These are phyloP conservation scores for Anorthoa munda DNA, from an alignment of 2,888 invertebrate genomes.

Conservation along the genomic window DNA sequence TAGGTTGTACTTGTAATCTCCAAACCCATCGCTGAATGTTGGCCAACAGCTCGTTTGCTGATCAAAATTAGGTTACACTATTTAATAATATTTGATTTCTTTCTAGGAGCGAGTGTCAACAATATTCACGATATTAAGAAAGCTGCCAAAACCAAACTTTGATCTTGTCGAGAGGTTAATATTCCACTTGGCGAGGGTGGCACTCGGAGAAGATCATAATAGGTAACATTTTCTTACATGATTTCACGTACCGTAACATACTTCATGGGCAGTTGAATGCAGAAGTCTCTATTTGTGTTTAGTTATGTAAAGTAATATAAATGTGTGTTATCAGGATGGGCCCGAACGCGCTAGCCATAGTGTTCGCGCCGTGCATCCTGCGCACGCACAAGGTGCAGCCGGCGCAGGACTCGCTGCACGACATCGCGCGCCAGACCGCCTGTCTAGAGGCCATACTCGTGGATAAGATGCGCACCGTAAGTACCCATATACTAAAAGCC, in stretches of 20 bases:
- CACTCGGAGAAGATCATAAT: slow-evolving; percentile 96
- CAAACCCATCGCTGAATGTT: no score
- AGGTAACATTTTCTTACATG: slow-evolving; percentile 73
- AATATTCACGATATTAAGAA: slow-evolving; percentile 96
- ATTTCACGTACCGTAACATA: background rate
- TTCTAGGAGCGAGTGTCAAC: slow-evolving; percentile 94
- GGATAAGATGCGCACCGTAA: slow-evolving; percentile 93
- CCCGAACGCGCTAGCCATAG: slow-evolving; percentile 97
- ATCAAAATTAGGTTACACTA: background rate
- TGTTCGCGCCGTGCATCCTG: slow-evolving; percentile 98
- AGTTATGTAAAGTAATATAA: no score
- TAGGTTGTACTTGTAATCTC: no score
- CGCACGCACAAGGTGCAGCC: slow-evolving; percentile 96
- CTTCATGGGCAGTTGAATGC: no score
- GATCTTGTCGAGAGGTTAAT: slow-evolving; percentile 97
- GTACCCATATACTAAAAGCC: slow-evolving; percentile 17
- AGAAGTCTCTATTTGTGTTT: no score
- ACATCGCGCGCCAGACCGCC: slow-evolving; percentile 97
- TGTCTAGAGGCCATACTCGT: slow-evolving; percentile 97
- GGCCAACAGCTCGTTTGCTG: no score
- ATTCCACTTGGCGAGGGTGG: slow-evolving; percentile 97
- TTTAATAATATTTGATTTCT: slow-evolving; percentile 20
- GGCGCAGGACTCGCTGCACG: slow-evolving; percentile 97
- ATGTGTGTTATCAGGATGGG: slow-evolving; percentile 93
- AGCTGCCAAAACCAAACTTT: slow-evolving; percentile 97